Percentiles rank a stretch among this genome's conserved stretches.
Evolutionary conservation across 2,888 invertebrate genomes (phyloP).

Genomic region (Epinotia ramella): DNA sequence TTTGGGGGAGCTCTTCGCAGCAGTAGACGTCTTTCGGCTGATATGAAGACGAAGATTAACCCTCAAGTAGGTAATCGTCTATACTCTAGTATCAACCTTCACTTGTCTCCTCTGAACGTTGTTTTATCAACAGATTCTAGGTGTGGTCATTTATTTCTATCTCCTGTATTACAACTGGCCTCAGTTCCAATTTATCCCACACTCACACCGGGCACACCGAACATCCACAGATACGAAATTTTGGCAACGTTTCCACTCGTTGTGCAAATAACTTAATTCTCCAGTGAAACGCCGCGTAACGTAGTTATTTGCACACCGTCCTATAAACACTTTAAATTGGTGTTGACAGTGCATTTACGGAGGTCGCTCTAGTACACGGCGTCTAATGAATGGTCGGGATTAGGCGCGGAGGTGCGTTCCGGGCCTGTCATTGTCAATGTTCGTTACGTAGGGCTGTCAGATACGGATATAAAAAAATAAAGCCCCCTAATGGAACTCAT

Average conservation of each 20-base stretch:
- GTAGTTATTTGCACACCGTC: slow-evolving; percentile 25
- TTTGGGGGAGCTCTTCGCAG: no score
- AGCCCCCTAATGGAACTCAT: not conserved
- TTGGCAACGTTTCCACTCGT: slow-evolving; percentile 12
- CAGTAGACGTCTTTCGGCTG: no score
- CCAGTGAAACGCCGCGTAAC: slow-evolving; percentile 15
- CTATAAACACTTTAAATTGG: slow-evolving; percentile 44
- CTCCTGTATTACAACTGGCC: not conserved
- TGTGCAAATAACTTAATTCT: slow-evolving; percentile 30
- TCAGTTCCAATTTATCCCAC: not conserved
- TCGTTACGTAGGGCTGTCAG: slow-evolving; percentile 56
- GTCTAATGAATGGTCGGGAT: slow-evolving; percentile 40
- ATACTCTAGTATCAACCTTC: no score
- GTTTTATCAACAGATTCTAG: no score
- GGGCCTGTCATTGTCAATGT: slow-evolving; percentile 47
- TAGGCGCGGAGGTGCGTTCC: slow-evolving; percentile 42
- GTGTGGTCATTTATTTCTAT: no score
- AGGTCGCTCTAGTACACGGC: slow-evolving; percentile 32
- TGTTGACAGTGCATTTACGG: slow-evolving; percentile 44
- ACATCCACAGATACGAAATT: slow-evolving; percentile 12
- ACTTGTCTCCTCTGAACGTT: no score
- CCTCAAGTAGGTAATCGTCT: no score
- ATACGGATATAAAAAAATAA: slow-evolving; percentile 53
- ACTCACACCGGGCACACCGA: not conserved
- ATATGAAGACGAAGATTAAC: no score